Evolutionary conservation across 2,888 invertebrate species (phyloP), one percentile per base, ranked within the genome.

Genomic region (Alsophila aescularia): DNA sequence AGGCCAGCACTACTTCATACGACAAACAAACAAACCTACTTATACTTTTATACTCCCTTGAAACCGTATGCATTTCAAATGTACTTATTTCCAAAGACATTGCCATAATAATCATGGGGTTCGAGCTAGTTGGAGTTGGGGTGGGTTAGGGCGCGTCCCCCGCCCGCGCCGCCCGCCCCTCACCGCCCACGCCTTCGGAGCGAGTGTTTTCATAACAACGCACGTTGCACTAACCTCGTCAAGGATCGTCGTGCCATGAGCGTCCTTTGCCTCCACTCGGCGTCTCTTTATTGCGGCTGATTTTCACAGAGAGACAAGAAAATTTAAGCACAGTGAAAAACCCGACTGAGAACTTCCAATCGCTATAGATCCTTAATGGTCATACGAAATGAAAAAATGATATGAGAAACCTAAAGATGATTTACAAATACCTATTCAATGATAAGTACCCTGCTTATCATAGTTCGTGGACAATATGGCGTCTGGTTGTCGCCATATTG

Each of bases 161-260:
- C 5, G 13, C 32, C 24, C 5, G 13, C 40, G 0, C 10, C 24
- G 16, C 16, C 2, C 9, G 27, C 27, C 29, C 29, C 1, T 4
- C 36, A 15, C 36, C 37, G 8, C 24, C n/a, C 21, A 2, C 45
- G 40, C 52, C 44, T 34, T 34, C 27, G 44, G 57, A 58, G 66
- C 59, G 65, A 73, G 70, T 76, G 72, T 77, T 78, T 78, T 75
- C 70, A 76, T 65, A 75, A 74, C 73, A 76, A 69, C 58, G 52
- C 56, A 62, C 64, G 70, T 55, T 64, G 72, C 65, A 70, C 67
- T 68, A 59, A 62, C 65, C 61, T 57, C 62, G 48, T 48, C 44
- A 57, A 72, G 72, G n/a, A n/a, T n/a, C n/a, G n/a, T 29, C 4
- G 5, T 2, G 5, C 3, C 18, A 18, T 31, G 32, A 32, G 32